These are phyloP conservation scores for Muscicapa striata DNA, from an alignment of 2,797 vertebrate species.

Conservation along the genomic window DNA sequence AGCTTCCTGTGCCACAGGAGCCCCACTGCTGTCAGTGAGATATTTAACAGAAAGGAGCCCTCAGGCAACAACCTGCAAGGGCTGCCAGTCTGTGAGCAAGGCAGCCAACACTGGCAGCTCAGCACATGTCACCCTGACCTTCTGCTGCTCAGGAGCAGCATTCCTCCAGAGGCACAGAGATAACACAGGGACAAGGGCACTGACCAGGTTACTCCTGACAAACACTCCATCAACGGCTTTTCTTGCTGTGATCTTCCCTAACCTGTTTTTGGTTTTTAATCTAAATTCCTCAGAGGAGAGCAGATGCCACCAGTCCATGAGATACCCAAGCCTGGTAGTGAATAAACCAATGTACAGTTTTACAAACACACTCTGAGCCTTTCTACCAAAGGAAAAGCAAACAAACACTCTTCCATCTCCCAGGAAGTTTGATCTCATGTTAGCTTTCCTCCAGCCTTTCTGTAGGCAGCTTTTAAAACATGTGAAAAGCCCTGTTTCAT, in stretches of 20 bases:
- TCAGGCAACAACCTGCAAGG: background rate
- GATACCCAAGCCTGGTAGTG: rapidly evolving
- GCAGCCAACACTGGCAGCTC: background rate
- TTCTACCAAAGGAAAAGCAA: background rate
- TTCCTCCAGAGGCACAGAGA: background rate
- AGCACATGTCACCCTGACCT: background rate
- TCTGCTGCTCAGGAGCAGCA: background rate
- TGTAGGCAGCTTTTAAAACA: background rate
- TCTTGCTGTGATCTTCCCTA: background rate
- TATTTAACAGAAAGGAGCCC: background rate
- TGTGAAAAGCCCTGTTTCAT: background rate
- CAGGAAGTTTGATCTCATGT: rapidly evolving
- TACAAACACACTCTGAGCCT: background rate
- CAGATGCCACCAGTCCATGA: background rate
- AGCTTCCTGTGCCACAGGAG: background rate
- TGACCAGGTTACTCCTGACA: background rate
- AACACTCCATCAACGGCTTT: background rate
- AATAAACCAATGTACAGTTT: background rate
- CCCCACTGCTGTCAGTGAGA: rapidly evolving
- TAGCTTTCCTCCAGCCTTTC: background rate
- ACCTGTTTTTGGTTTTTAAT: background rate
- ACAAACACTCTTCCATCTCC: background rate
- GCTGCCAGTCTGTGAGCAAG: background rate
- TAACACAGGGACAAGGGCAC: background rate
- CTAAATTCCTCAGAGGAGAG: background rate